Evolutionary conservation across 1,140 invertebrate genomes (phyloP), one percentile per base, ranked within the genome.

Genomic region (Apis florea): DNA sequence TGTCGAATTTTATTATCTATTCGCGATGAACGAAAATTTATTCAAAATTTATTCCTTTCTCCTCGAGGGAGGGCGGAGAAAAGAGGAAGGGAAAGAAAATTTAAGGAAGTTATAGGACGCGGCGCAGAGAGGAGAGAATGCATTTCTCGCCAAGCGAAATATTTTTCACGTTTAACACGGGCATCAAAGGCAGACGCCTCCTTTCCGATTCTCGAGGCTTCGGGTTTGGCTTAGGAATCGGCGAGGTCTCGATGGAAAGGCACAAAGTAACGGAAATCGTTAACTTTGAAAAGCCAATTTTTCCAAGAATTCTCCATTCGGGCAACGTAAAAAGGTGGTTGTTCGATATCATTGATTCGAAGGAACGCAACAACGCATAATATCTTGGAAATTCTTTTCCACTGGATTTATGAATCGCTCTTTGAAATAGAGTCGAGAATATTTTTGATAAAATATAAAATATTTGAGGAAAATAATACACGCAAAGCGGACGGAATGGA

Each of bases 181-280:
- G 61, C 54, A 73, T 80, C 78, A 73, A 80, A 80, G 61, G 21
- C 78, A 73, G 77, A 19, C 77, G 31, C 59, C 59, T 56, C 24
- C 31, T 49, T 79, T 56, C 21, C 70, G 78, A 66, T 73, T 56
- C 69, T 49, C 31, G 73, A 79, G 70, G 70, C 59, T 47, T 66
- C n/a, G 13, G 31, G 6, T 12, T 67, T 67, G 21, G 26, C 17
- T 40, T 67, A 67, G 64, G 78, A 80, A 73, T 80, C 53, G 56
- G 24, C 11, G 19, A 73, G 49, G 17, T 13, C 49, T 80, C 69
- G 49, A 80, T 66, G 54, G 69, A 47, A 49, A 40, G 53, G 78
- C 69, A 56, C 58, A 73, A 64, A 73, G 59, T 79, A 73, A 79
- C 59, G 68, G 78, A 80, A 73, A 80, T 80, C 78, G 70, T 80